Percentiles rank a stretch among this genome's conserved stretches.
Evolutionary conservation across 2,888 invertebrate species (phyloP).

Genomic region (Linnaemya tessellans): DNA sequence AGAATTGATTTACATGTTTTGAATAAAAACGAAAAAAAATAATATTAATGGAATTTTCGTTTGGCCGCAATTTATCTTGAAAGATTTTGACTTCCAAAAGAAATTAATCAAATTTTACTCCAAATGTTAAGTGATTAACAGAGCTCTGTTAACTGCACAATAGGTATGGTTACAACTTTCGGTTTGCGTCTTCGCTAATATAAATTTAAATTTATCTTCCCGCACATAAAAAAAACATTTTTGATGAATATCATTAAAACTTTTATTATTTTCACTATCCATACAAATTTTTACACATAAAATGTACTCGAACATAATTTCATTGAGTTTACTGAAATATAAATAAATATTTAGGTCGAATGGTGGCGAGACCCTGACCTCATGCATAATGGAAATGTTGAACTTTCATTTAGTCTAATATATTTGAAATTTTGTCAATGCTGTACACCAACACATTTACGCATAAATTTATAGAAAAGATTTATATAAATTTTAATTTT

Average conservation of each 20-base stretch:
- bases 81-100: too few relatives aligned
- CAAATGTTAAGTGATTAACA: too few relatives aligned
- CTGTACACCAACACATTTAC: too few relatives aligned
- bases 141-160: too few relatives aligned
- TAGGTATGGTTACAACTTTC: too few relatives aligned
- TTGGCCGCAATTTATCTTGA: too few relatives aligned
- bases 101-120: too few relatives aligned
- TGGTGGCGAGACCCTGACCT: constrained; percentile 28
- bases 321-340: not conserved
- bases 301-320: not conserved
- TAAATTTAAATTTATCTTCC: too few relatives aligned
- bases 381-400: constrained; percentile 7
- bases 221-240: not conserved
- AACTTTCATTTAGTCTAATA: not conserved
- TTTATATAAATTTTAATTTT: not conserved
- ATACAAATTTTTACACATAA: not conserved
- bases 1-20: not conserved
- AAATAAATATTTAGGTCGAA: not conserved
- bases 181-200: too few relatives aligned
- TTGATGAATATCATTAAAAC: not conserved
- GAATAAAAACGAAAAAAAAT: too few relatives aligned
- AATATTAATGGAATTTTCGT: too few relatives aligned
- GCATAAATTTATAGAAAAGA: not conserved
- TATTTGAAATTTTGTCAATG: not conserved
- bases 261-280: not conserved